Base-by-base conservation (phyloP, 1,140 invertebrate species). In the Eueides isabella region DNA sequence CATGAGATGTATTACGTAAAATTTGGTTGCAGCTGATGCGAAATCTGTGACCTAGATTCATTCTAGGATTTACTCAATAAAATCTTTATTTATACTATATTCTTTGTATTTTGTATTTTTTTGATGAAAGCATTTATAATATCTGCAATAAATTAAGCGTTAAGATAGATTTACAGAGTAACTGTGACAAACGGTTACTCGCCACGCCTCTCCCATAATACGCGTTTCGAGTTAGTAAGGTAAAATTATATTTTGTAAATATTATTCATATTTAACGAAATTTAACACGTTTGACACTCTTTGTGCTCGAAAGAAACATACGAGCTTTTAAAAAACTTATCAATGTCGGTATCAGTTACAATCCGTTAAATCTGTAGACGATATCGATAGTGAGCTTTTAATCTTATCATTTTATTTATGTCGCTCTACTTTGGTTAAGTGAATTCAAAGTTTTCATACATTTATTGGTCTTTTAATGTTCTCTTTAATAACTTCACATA, bases 41-140 rank as follows among this genome's bases (percentile, higher is more conserved):
- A 41, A 48, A 67, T 74, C 61, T 69, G 67, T 71, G 68, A 75
- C 73, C 73, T 75, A 67, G 62, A 70, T 71, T 12, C 41, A 61
- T 61, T 62, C 62, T 68, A 74, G 72, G 55, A 74, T 73, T 71
- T 35, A 63, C 61, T 63, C n/a, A 63, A 63, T 62, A 30, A 30
- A 31, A 55, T 23, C 5, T 38, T 63, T 63, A 31, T 63, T 63
- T 30, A 19, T 19, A 63, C 6, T 28, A 28, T 55, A 19, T 19
- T 19, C 14, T 55, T 30, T 61, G 2, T 29, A 28, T 61, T 16
- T 61, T 26, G 12, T 61, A 1, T 61, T 14, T 1, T n/a, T 5
- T 19, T 14, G 12, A 38, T 16, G n/a, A 6, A 41, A 16, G 16
- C 16, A 41, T 9, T 19, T 16, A 44, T 44, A n/a, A n/a, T 44